Percentiles rank a stretch among this genome's conserved stretches.
These are phyloP conservation scores for Crotalus tigris DNA, from an alignment of 2,113 vertebrate species.

Conservation along the genomic window DNA sequence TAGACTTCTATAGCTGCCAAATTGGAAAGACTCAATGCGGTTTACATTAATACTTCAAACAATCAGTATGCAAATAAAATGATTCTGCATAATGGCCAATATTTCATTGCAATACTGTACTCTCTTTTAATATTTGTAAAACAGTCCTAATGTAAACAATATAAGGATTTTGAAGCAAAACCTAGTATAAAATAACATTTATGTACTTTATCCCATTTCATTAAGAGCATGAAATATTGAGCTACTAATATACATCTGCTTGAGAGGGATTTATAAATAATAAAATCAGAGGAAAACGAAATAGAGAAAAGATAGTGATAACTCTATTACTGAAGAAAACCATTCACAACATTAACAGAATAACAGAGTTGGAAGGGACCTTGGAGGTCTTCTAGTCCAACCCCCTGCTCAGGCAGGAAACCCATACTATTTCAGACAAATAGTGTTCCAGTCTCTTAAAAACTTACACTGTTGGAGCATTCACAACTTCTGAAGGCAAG, in stretches of 20 bases:
- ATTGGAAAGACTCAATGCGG: background rate
- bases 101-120: background rate
- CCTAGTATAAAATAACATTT: background rate
- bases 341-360: background rate
- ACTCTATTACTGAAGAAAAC: background rate
- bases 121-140: background rate
- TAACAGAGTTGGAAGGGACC: no score
- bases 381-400: no score
- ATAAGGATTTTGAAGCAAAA: background rate
- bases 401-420: no score
- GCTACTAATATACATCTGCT: background rate
- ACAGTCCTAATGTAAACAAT: background rate
- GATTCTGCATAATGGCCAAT: background rate
- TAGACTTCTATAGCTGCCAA: background rate
- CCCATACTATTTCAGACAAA: no score
- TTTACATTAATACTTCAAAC: background rate
- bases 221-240: background rate
- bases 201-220: background rate
- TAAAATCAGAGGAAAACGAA: background rate
- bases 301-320: background rate
- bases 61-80: background rate
- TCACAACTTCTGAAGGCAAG: no score
- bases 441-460: no score
- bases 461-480: no score
- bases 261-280: background rate